phyloP scores from a whole-genome alignment of 2,797 vertebrate species.

The Mergus octosetaceus region DNA sequence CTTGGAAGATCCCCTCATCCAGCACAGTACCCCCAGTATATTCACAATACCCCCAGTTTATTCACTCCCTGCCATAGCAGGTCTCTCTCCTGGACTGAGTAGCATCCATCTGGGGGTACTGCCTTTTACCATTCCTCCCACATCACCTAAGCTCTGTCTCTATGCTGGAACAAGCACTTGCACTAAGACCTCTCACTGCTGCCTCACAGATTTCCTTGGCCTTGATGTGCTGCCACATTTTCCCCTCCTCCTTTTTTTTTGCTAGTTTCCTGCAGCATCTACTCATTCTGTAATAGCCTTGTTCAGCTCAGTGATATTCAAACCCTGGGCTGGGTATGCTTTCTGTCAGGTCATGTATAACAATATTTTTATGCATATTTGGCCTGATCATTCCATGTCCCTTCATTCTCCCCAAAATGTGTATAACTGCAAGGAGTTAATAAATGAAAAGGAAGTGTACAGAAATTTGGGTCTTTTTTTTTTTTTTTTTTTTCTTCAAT shows the following conservation, averaged over 20 bases:
- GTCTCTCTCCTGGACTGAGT: neutral
- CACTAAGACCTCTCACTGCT: fast-evolving
- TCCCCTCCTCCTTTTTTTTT: neutral
- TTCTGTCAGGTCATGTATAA: neutral
- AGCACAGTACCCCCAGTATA: neutral
- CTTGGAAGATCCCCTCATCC: neutral
- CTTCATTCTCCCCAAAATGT: neutral
- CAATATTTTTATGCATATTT: neutral
- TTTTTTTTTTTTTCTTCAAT: neutral
- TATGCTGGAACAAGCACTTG: neutral
- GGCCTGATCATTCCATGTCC: neutral
- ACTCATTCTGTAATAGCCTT: neutral
- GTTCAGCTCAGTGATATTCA: neutral
- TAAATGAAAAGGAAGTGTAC: neutral
- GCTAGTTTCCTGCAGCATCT: neutral
- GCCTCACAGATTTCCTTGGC: neutral
- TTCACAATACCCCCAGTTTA: neutral
- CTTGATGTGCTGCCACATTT: neutral
- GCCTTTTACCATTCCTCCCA: neutral
- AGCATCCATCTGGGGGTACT: neutral
- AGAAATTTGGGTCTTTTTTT: neutral
- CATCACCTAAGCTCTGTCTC: neutral
- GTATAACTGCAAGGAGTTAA: neutral
- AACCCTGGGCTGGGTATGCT: neutral
- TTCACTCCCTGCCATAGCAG: neutral